A percentile compares a stretch with the other conserved stretches of the same genome.
Conservation (phyloP, 1,140 invertebrate genomes). For the Listronotus bonariensis region DNA sequence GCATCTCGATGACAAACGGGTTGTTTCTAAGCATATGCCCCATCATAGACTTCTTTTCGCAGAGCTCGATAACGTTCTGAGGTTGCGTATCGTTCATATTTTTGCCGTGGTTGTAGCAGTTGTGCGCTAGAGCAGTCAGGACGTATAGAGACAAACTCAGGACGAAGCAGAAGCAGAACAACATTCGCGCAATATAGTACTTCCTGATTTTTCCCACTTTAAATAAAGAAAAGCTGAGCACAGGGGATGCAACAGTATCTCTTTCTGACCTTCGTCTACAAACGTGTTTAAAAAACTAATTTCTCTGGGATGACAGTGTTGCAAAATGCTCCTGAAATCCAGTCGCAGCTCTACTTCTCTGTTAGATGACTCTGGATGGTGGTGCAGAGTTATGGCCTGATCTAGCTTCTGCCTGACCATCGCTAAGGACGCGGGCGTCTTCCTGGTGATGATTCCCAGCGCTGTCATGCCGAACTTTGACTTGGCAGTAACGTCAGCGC, state of each 20-base stretch:
- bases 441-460: constrained; percentile 78
- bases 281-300: constrained; percentile 82
- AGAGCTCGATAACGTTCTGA: constrained; percentile 62
- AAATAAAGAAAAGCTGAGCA: constrained; percentile 82
- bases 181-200: constrained; percentile 78
- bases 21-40: constrained; percentile 72
- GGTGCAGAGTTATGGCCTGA: constrained; percentile 75
- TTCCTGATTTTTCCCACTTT: constrained; percentile 88
- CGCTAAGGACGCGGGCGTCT: constrained; percentile 78
- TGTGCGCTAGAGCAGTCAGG: constrained; percentile 74
- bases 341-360: constrained; percentile 80
- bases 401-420: constrained; percentile 78
- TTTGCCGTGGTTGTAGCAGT: constrained; percentile 77
- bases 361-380: constrained; percentile 74
- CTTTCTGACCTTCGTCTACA: constrained; percentile 81
- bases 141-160: constrained; percentile 78
- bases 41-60: constrained; percentile 74
- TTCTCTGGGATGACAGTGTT: constrained; percentile 77
- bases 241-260: constrained; percentile 79
- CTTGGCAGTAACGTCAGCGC: constrained; percentile 81
- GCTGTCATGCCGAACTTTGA: constrained; percentile 83
- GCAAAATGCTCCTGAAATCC: constrained; percentile 77
- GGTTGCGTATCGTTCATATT: constrained; percentile 70
- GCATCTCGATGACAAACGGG: constrained; percentile 73
- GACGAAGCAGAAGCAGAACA: constrained; percentile 81